A percentile compares a stretch with the other conserved stretches of the same genome.
These are phyloP conservation scores for Cephus sareptanus DNA, from an alignment of 2,888 invertebrate species.

Conservation along the genomic window DNA sequence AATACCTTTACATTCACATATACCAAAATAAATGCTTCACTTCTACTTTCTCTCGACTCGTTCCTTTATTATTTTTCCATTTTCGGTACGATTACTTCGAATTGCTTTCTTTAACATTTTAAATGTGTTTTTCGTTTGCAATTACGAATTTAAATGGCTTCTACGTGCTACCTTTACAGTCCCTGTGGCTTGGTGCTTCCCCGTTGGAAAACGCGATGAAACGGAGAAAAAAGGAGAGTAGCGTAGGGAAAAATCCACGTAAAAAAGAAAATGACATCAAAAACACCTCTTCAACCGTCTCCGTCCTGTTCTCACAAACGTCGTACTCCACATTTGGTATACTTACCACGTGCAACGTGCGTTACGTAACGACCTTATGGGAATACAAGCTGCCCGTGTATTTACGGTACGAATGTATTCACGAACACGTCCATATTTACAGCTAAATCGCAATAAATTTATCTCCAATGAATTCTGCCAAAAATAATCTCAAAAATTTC, in stretches of 20 bases:
- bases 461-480: background rate
- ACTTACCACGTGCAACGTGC: background rate
- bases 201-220: background rate
- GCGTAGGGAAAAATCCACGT: background rate
- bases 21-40: background rate
- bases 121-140: constrained; percentile 33
- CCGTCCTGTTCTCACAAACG: background rate
- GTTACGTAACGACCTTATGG: background rate
- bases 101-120: constrained; percentile 12
- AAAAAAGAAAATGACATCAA: constrained; percentile 7
- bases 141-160: constrained; percentile 43
- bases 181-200: background rate
- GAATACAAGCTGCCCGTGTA: background rate
- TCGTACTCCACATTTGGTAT: background rate
- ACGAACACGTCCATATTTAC: background rate
- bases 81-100: constrained; percentile 22
- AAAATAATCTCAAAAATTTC: background rate
- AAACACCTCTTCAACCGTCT: background rate
- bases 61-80: constrained; percentile 25
- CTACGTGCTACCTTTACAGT: constrained; percentile 25
- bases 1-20: background rate
- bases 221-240: constrained; percentile 10
- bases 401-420: background rate
- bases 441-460: background rate
- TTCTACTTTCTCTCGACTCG: background rate